A percentile compares a stretch with the other conserved stretches of the same genome.
These are phyloP conservation scores for Ormyrus rosae DNA, from an alignment of 2,888 invertebrate species.

Conservation along the genomic window DNA sequence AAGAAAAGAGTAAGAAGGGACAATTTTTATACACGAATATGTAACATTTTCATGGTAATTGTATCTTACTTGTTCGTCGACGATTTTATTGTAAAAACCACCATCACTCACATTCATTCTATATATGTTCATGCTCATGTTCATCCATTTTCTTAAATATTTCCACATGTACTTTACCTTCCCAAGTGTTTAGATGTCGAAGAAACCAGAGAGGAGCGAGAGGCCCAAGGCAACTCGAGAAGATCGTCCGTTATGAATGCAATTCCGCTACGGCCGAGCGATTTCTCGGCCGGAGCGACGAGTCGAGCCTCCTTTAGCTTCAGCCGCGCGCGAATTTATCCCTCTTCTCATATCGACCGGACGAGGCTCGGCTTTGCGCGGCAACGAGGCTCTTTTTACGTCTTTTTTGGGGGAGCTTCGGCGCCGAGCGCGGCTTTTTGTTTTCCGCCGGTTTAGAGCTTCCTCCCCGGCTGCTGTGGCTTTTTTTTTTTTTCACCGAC, in stretches of 20 bases:
- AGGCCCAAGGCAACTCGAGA: conserved; percentile 17
- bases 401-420: conserved; percentile 20
- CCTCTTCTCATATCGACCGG: conserved; percentile 34
- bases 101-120: conserved; percentile 58
- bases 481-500: conserved; percentile 15
- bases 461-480: conserved; percentile 54
- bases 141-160: conserved; percentile 15
- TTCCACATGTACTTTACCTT: conserved; percentile 27
- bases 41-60: conserved; percentile 65
- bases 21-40: conserved; percentile 29
- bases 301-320: conserved; percentile 53
- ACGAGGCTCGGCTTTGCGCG: conserved; percentile 59
- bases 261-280: conserved; percentile 66
- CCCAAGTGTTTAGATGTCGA: conserved; percentile 66
- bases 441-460: neutral
- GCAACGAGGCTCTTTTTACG: conserved; percentile 21
- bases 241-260: conserved; percentile 17
- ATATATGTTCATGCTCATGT: conserved; percentile 41
- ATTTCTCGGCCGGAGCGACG: conserved; percentile 69
- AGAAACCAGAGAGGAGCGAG: conserved; percentile 17
- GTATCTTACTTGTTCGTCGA: conserved; percentile 63
- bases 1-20: conserved; percentile 39
- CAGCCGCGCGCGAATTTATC: conserved; percentile 61
- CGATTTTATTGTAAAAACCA: conserved; percentile 63
- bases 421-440: conserved; percentile 5